Base-by-base conservation (phyloP, 2,888 invertebrate species). In the Oscheius onirici region DNA sequence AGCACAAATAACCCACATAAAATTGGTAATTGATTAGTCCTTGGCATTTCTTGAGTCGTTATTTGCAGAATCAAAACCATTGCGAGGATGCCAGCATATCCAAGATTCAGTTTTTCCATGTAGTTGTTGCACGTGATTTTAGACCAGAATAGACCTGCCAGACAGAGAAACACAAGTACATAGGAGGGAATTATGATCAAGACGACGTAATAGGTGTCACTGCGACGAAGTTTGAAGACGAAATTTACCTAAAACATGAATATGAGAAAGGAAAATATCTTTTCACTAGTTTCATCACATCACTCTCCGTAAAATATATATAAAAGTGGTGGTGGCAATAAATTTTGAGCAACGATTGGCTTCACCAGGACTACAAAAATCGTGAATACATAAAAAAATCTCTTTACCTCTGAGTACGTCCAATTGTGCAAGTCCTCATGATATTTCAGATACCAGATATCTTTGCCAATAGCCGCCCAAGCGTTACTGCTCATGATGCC, bases 181-280 rank as follows among this genome's bases (percentile, higher is more conserved):
- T 49, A 58, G 20, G 68, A 55, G 11, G 68, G 68, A 43, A 68
- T 51, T 22, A 68, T 68, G 5, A 68, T 68, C n/a, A 68, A 24
- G 43, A 51, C 68, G 15, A 68, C 58, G 17, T 68, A 68, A 26
- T 68, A 68, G 15, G 58, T 49, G 26, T 26, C 57, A n/a, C 51
- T 68, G 20, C 68, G 13, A 24, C 55, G 13, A 3, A 66, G 17
- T 13, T 22, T 52, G 44, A 66, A 66, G 2, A 54, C 3, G 26
- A 52, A 66, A 28, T 63, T 63, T 8, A 63, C 63, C 63, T 63
- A n/a, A 24, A 66, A 28, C 15, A 2, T 17, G 2, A 17, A 24
- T 41, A 40, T n/a, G 5, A 13, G 6, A 24, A 24, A 52, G 22
- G 22, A 1, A 20, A n/a, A n/a, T n/a, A n/a, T n/a, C n/a, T n/a